Percentiles rank a stretch among this genome's conserved stretches.
phyloP scores from a whole-genome alignment of 2,888 invertebrate genomes.

The Trypoxylon attenuatum region DNA sequence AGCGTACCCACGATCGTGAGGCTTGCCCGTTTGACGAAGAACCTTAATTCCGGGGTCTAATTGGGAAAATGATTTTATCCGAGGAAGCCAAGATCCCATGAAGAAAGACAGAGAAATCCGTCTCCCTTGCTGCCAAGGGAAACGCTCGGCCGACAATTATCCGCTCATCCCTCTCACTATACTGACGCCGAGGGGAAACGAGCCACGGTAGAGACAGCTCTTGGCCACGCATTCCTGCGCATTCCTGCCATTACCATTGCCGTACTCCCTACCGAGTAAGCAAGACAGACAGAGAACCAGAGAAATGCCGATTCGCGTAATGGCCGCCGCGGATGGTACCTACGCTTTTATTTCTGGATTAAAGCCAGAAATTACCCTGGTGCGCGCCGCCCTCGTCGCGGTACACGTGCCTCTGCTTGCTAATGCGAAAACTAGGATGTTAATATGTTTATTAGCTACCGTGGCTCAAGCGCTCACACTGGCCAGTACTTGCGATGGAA shows the following conservation, averaged over 20 bases:
- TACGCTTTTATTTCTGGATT: constrained; percentile 28
- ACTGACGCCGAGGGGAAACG: neutral
- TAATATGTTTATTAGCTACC: neutral
- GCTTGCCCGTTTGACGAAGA: neutral
- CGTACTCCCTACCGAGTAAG: neutral
- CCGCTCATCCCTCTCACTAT: constrained; percentile 42
- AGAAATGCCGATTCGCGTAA: constrained; percentile 35
- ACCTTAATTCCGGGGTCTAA: constrained; percentile 2
- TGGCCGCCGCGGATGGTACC: constrained; percentile 5
- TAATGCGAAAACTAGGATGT: constrained; percentile 4
- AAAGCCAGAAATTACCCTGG: constrained; percentile 31
- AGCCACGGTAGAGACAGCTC: neutral
- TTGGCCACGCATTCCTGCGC: constrained; percentile 37
- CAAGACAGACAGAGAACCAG: neutral
- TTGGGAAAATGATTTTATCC: constrained; percentile 25
- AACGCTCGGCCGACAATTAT: constrained; percentile 39
- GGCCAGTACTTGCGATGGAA: too few relatives aligned
- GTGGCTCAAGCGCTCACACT: too few relatives aligned
- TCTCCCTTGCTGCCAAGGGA: neutral
- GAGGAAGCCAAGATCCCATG: neutral
- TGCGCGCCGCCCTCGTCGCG: constrained; percentile 3
- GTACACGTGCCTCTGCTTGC: neutral
- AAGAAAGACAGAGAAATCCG: neutral
- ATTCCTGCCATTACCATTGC: constrained; percentile 31
- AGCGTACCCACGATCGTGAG: neutral